Evolutionary conservation across 1,140 invertebrate species (phyloP), one percentile per base, ranked within the genome.

Genomic region (Anadara kagoshimensis): DNA sequence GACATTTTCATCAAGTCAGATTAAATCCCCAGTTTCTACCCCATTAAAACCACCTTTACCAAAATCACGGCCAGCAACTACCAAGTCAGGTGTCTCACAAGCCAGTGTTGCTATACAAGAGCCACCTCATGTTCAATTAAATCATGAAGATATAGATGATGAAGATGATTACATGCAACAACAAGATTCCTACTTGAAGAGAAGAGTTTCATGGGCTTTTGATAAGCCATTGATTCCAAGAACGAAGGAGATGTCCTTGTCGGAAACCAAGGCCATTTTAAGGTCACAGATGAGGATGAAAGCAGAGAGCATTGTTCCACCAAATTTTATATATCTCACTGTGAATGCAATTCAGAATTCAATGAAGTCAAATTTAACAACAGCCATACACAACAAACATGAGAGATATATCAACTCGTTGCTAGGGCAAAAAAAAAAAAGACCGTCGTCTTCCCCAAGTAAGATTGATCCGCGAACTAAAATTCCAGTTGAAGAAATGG

Each of bases 131-230:
- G 73, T 63, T 26, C 76, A 79, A 43, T 73, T 69, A 18, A 62
- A 57, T 26, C 64, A 47, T 45, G 68, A 75, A 44, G 61, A 76
- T 18, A 69, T 73, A 29, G 82, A 79, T 14, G 77, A 75, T 5
- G 78, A 81, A 8, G 65, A 73, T 20, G 58, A 69, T n/a, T 54
- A 62, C 5, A 73, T 75, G 49, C 45, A 45, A 22, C 36, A 29
- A 12, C n/a, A 53, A 62, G 71, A 29, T 58, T 68, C 49, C 56
- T 61, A 49, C 20, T 71, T 72, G 20, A 78, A 69, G 20, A 59
- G 84, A 41, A 79, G 88, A 75, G 80, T 87, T 8, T 88, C 87
- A 5, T 89, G 88, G 88, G 86, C 88, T n/a, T 89, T 89, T 81
- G 86, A 89, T 63, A 78, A 86, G 59, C 85, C 87, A 10, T 36